phyloP scores from a whole-genome alignment of 2,797 vertebrate genomes.

The Tamandua tetradactyla region DNA sequence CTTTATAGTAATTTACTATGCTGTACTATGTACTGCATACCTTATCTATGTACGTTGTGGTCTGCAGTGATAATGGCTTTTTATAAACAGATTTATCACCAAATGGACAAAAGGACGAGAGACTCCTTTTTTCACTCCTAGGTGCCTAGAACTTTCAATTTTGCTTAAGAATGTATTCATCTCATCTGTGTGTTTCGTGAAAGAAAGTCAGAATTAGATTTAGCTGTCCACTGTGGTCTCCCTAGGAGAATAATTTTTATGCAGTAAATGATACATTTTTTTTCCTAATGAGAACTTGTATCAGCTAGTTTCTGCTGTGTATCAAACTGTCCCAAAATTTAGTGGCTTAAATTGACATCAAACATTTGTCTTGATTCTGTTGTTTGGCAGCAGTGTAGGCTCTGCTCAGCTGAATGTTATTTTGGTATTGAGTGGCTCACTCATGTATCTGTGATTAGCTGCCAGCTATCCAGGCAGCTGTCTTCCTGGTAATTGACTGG shows the following conservation, averaged over 20 bases:
- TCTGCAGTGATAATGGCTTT: neutral
- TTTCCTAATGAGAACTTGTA: neutral
- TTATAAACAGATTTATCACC: neutral
- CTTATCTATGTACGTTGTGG: neutral
- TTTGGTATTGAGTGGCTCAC: neutral
- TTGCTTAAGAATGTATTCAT: neutral
- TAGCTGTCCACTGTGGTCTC: neutral
- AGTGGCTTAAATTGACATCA: neutral
- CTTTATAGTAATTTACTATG: neutral
- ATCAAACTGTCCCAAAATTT: neutral
- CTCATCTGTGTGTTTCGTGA: neutral
- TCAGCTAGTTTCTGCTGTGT: neutral
- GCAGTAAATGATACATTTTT: neutral
- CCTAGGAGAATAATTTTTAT: neutral
- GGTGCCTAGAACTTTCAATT: neutral
- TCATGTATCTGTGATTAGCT: too few relatives aligned
- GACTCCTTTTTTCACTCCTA: neutral
- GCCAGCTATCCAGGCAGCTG: neutral
- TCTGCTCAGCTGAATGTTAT: neutral
- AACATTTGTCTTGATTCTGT: neutral
- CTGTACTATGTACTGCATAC: neutral
- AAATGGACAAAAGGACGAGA: neutral
- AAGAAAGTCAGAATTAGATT: neutral
- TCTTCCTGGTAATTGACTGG: neutral
- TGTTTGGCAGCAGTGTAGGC: neutral